phyloP scores from a whole-genome alignment of 2,113 vertebrate species.

The Corythoichthys haematopterus region DNA sequence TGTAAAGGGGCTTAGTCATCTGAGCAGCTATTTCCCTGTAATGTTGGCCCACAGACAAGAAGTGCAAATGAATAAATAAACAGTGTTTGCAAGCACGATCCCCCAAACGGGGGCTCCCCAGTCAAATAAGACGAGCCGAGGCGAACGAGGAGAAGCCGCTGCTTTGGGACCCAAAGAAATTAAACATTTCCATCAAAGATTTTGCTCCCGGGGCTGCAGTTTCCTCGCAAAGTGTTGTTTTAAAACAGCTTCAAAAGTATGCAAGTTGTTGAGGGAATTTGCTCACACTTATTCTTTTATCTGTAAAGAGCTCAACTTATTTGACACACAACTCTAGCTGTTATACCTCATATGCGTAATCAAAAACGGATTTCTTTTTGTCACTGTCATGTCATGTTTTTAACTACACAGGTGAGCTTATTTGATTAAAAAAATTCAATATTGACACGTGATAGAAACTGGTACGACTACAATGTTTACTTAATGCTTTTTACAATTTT shows the following conservation, averaged over 20 bases:
- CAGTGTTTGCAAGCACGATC: conserved; percentile 64
- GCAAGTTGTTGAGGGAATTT: background rate
- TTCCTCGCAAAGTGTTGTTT: background rate
- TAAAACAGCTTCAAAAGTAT: background rate
- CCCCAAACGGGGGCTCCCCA: conserved; percentile 74
- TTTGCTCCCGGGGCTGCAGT: conserved; percentile 18
- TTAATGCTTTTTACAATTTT: no score
- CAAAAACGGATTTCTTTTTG: no score
- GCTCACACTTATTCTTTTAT: background rate
- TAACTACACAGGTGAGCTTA: no score
- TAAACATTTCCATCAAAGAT: conserved; percentile 63
- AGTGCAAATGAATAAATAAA: conserved; percentile 18
- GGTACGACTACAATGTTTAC: no score
- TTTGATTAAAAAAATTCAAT: no score
- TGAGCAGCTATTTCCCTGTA: conserved; percentile 20
- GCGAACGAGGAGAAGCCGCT: conserved; percentile 68
- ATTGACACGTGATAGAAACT: no score
- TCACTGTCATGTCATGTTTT: no score
- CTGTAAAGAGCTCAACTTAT: background rate
- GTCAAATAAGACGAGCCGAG: conserved; percentile 70
- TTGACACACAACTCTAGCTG: background rate
- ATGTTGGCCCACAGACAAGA: conserved; percentile 35
- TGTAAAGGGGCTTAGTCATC: conserved; percentile 29
- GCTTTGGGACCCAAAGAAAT: conserved; percentile 60
- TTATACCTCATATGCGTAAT: no score